Conservation (phyloP, 2,113 vertebrate genomes). For the Indri indri region DNA sequence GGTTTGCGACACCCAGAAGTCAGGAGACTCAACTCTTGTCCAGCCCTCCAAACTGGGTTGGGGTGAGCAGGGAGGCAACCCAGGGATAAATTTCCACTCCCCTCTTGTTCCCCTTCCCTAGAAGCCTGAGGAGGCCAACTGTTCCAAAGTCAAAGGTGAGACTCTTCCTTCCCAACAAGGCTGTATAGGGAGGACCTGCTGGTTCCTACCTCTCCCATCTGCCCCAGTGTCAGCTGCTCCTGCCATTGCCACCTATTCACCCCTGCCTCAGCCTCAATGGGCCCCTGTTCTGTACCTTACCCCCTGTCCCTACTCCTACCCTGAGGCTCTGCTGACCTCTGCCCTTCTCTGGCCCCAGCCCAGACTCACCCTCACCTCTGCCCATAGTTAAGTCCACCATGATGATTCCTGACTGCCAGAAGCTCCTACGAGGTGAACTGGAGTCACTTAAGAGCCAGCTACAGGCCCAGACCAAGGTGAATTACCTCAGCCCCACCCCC, state of each 20-base stretch:
- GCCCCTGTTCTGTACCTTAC: background rate
- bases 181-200: background rate
- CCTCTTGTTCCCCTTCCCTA: slow-evolving; percentile 3
- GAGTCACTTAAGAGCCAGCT: slow-evolving; percentile 80
- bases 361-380: background rate
- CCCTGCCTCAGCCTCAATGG: background rate
- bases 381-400: slow-evolving; percentile 17
- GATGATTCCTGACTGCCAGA: slow-evolving; percentile 64
- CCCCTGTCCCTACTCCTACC: background rate
- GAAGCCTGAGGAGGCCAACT: slow-evolving; percentile 53
- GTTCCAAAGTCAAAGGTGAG: slow-evolving; percentile 66
- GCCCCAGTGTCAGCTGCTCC: background rate
- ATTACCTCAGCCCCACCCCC: fast-evolving
- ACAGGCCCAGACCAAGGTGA: slow-evolving; percentile 79
- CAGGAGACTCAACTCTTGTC: background rate
- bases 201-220: background rate
- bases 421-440: slow-evolving; percentile 68
- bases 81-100: background rate
- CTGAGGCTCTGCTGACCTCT: background rate
- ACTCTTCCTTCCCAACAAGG: no score
- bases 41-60: background rate
- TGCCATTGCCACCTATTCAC: background rate
- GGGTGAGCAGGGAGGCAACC: background rate
- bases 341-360: background rate
- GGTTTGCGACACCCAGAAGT: background rate